Conservation (phyloP, 53 echinoderm and acorn worm species). For the Astropecten irregularis region DNA sequence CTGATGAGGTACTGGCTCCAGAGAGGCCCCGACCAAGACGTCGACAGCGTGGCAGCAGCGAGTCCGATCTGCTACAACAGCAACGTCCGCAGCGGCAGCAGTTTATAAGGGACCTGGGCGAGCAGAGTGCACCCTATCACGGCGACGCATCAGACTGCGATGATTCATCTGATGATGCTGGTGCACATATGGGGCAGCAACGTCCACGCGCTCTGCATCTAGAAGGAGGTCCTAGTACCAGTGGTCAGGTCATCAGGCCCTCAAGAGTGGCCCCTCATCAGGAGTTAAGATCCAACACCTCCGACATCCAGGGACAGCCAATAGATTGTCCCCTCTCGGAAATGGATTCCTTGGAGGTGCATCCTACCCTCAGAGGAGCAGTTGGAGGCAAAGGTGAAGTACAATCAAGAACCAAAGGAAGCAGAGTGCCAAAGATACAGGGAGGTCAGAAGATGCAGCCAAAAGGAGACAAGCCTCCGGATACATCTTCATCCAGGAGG, state of each 20-base stretch:
- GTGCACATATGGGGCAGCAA: neutral
- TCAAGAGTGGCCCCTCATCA: neutral
- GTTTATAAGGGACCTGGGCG: neutral
- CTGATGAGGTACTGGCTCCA: neutral
- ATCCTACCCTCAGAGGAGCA: neutral
- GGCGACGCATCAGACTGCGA: conserved; percentile 19
- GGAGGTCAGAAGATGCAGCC: neutral
- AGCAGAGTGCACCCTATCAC: neutral
- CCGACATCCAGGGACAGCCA: conserved; percentile 26
- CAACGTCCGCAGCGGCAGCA: neutral
- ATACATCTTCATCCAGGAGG: neutral
- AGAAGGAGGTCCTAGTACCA: neutral
- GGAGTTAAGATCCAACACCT: neutral
- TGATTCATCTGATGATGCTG: conserved; percentile 13
- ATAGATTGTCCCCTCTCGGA: conserved; percentile 31
- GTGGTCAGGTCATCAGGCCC: neutral
- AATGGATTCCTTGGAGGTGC: neutral
- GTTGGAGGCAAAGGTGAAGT: no score
- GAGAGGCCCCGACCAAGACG: neutral
- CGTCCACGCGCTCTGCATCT: neutral
- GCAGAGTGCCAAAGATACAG: neutral
- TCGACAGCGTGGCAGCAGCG: conserved; percentile 1
- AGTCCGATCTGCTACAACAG: conserved; percentile 1
- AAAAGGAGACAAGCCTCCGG: neutral
- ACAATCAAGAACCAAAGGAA: neutral